phyloP scores from a whole-genome alignment of 37 sponge, comb jelly and placozoan species.

The Beroe ovata region DNA sequence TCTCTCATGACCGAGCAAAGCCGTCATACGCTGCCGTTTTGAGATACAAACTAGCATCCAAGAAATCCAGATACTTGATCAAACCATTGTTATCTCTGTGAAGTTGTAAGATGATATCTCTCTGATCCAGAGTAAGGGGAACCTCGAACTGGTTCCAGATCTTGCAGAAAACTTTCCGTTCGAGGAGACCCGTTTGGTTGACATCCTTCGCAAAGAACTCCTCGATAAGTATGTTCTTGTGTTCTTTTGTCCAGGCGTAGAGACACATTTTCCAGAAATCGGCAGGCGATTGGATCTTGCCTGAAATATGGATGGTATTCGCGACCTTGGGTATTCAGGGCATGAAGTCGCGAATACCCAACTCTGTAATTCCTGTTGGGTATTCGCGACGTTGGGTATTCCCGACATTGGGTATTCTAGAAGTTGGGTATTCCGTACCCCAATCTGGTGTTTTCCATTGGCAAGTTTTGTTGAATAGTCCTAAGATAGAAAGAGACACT shows the following conservation, averaged over 20 bases:
- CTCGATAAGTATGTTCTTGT: constrained; percentile 31
- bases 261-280: constrained; percentile 55
- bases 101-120: not conserved
- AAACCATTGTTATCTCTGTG: constrained; percentile 1
- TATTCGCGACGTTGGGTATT: too few species aligned
- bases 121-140: constrained; percentile 19
- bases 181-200: constrained; percentile 50
- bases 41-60: constrained; percentile 65
- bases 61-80: constrained; percentile 52
- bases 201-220: constrained; percentile 62
- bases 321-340: too few species aligned
- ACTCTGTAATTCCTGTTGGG: too few species aligned
- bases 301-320: too few species aligned
- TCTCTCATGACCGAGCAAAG: constrained; percentile 20
- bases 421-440: too few species aligned
- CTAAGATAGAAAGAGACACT: too few species aligned
- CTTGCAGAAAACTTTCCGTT: constrained; percentile 8
- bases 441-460: too few species aligned
- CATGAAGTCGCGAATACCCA: too few species aligned
- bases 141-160: constrained; percentile 34
- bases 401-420: too few species aligned
- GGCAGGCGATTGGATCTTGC: not conserved
- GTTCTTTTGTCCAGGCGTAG: constrained; percentile 47
- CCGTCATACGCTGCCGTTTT: constrained; percentile 62
- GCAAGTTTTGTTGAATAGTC: too few species aligned